phyloP scores from a whole-genome alignment of 2,113 vertebrate genomes.

The Synchiropus splendidus region DNA sequence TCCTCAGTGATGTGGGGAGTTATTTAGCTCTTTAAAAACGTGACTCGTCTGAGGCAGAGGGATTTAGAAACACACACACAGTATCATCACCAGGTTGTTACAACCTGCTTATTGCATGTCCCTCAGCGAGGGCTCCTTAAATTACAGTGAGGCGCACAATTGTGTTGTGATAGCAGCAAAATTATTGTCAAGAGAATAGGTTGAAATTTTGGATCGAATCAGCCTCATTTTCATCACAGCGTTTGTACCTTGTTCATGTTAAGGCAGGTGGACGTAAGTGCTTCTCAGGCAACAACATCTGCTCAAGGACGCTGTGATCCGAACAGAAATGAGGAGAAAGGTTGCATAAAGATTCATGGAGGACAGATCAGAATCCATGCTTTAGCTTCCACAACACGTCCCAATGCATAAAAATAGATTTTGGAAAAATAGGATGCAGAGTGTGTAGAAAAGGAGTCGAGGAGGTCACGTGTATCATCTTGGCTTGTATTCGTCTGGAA shows the following conservation, averaged over 20 bases:
- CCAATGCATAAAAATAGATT: constrained; percentile 7
- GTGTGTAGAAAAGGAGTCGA: constrained; percentile 4
- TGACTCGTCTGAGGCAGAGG: constrained; percentile 4
- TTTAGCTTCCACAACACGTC: constrained; percentile 3
- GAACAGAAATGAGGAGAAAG: background rate
- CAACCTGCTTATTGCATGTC: constrained; percentile 42
- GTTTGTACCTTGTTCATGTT: constrained; percentile 35
- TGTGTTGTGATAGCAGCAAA: constrained; percentile 14
- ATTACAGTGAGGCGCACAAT: constrained; percentile 5
- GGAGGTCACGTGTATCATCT: constrained; percentile 72
- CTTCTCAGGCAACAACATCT: constrained; percentile 19
- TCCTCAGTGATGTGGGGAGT: constrained; percentile 25
- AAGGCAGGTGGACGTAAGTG: constrained; percentile 56
- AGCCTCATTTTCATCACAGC: constrained; percentile 27
- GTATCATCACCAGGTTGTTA: constrained; percentile 32
- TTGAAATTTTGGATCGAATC: constrained; percentile 12
- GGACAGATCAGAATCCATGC: constrained; percentile 6
- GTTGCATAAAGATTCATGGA: constrained; percentile 2
- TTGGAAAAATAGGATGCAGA: constrained; percentile 1
- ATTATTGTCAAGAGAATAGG: constrained; percentile 33
- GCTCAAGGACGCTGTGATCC: constrained; percentile 1
- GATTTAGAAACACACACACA: constrained; percentile 33
- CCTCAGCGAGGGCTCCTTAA: constrained; percentile 1
- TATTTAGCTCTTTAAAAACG: constrained; percentile 14
- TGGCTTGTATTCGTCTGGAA: constrained; percentile 85